Percentiles rank a stretch among this genome's conserved stretches.
Conservation (phyloP, 1,140 invertebrate species). For the Lordiphosa stackelbergi region DNA sequence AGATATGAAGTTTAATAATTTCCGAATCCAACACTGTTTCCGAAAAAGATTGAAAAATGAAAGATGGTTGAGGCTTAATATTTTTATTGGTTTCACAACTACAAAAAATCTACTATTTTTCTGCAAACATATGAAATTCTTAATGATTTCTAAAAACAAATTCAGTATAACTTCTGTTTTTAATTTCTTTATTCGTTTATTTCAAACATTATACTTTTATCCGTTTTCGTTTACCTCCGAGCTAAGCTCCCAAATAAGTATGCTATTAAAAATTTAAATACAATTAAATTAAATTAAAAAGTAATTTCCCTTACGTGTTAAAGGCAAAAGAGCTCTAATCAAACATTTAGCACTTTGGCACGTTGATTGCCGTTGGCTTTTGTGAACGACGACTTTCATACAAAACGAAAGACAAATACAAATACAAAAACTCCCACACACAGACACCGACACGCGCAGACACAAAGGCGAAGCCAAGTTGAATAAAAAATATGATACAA, state of each 20-base stretch:
- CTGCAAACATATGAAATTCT: no score
- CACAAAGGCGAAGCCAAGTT: slow-evolving; percentile 61
- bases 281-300: slow-evolving; percentile 30
- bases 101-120: no score
- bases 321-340: slow-evolving; percentile 45
- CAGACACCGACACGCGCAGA: slow-evolving; percentile 36
- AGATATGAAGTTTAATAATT: no score
- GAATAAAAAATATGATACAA: slow-evolving; percentile 32
- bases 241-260: not conserved
- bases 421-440: slow-evolving; percentile 36
- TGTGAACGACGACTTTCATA: slow-evolving; percentile 11
- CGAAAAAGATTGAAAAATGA: no score
- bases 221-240: not conserved
- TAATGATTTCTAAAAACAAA: no score
- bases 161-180: not conserved
- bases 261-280: slow-evolving; percentile 2
- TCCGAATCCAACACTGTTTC: no score
- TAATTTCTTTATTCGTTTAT: not conserved
- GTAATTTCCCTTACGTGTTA: slow-evolving; percentile 32
- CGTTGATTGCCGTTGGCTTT: slow-evolving; percentile 37
- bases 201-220: not conserved
- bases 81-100: no score
- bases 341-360: slow-evolving; percentile 48
- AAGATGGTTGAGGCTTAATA: no score
- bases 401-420: slow-evolving; percentile 35